Conservation (phyloP, 2,888 invertebrate genomes). For the Malthinus seriepunctatus region DNA sequence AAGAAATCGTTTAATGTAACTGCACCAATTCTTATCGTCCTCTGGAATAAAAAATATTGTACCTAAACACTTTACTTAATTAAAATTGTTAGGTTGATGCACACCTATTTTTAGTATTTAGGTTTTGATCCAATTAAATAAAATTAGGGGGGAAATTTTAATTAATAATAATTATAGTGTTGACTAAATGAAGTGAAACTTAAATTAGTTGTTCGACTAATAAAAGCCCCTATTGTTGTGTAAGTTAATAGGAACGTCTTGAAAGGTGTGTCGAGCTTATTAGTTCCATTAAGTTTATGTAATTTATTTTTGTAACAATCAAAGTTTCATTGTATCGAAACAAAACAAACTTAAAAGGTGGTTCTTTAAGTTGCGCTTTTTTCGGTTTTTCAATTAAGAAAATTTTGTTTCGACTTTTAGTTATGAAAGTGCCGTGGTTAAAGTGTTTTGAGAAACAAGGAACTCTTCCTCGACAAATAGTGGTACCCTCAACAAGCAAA, state of each 20-base stretch:
- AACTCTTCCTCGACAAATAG: conserved; percentile 21
- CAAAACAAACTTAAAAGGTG: conserved; percentile 2
- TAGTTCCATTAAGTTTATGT: conserved; percentile 3
- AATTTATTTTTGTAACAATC: not conserved
- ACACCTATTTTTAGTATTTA: conserved; percentile 1
- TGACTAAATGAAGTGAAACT: not conserved
- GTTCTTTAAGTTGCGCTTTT: no score
- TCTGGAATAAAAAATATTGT: no score
- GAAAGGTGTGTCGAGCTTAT: not conserved
- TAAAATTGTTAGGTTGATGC: not conserved
- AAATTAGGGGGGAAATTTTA: not conserved
- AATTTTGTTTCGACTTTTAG: conserved; percentile 1
- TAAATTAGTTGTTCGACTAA: conserved; percentile 1
- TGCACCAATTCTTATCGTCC: no score
- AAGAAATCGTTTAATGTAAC: no score
- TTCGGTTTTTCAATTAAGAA: not conserved
- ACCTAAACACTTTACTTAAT: no score
- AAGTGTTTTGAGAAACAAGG: conserved; percentile 36
- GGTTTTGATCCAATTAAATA: not conserved
- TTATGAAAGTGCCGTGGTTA: conserved; percentile 45
- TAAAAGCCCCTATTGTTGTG: not conserved
- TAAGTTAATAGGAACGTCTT: not conserved
- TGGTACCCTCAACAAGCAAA: conserved; percentile 7
- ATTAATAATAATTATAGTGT: no score
- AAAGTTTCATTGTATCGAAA: not conserved